Conservation (phyloP, 2,888 invertebrate genomes). For the Onchidella celtica region DNA sequence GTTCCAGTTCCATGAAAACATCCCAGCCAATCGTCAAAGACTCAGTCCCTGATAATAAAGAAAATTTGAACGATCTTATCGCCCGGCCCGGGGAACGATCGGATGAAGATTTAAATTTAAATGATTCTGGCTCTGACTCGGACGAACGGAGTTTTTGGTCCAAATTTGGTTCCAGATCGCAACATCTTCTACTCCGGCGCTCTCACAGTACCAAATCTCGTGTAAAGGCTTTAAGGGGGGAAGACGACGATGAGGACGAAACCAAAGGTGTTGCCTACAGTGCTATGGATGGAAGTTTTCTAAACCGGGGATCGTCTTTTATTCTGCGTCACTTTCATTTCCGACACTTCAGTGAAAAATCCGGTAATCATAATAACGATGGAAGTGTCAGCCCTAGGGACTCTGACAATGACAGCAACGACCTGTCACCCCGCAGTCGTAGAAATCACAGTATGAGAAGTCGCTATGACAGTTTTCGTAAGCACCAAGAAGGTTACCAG, state of each 20-base stretch:
- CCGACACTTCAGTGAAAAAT: too few species aligned
- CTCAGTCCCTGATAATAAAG: neutral
- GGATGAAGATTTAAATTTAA: neutral
- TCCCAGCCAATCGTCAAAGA: neutral
- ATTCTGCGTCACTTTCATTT: neutral
- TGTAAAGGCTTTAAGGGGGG: neutral
- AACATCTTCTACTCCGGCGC: neutral
- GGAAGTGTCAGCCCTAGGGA: too few species aligned
- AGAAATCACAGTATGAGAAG: too few species aligned
- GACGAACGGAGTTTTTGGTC: neutral
- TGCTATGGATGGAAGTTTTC: constrained; percentile 10
- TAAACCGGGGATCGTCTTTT: neutral
- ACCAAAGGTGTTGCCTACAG: neutral
- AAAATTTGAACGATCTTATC: neutral
- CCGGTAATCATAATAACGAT: too few species aligned
- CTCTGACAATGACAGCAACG: too few species aligned
- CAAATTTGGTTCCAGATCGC: neutral
- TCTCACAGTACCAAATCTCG: constrained; percentile 37
- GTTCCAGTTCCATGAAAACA: neutral
- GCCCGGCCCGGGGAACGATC: neutral
- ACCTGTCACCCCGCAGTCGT: too few species aligned
- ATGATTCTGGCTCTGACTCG: neutral
- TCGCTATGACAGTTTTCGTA: too few species aligned
- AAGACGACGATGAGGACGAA: constrained; percentile 25
- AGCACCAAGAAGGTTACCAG: too few species aligned